Evolutionary conservation across 2,113 vertebrate genomes (phyloP).

Genomic region (Limanda limanda): DNA sequence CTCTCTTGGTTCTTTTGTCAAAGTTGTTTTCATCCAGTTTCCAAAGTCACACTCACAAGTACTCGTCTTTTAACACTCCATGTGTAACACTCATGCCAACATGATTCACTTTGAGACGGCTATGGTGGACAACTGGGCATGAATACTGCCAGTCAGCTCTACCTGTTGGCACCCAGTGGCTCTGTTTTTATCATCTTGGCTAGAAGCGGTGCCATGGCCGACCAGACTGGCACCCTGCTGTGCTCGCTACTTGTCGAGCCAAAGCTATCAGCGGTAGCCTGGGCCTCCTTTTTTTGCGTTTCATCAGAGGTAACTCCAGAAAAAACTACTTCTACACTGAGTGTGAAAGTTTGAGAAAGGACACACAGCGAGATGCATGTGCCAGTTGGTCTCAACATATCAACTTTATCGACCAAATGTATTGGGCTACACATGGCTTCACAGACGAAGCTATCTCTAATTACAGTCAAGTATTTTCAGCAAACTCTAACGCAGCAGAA

Average conservation of each 20-base stretch:
- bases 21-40: background rate
- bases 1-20: background rate
- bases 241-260: constrained; percentile 26
- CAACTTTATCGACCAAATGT: background rate
- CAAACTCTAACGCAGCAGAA: background rate
- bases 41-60: background rate
- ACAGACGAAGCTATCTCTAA: no score
- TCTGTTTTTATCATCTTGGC: constrained; percentile 50
- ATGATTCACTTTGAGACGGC: constrained; percentile 1
- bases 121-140: background rate
- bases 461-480: no score
- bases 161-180: constrained; percentile 33
- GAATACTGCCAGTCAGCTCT: constrained; percentile 32
- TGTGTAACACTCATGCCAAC: constrained; percentile 3
- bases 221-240: constrained; percentile 47
- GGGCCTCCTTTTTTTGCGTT: constrained; percentile 44
- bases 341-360: constrained; percentile 20
- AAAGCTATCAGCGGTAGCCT: constrained; percentile 31
- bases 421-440: background rate
- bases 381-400: background rate
- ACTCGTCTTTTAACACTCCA: background rate
- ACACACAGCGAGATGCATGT: background rate
- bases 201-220: constrained; percentile 22
- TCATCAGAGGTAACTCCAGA: constrained; percentile 40
- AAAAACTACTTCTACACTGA: constrained; percentile 16